Base-by-base conservation (phyloP, 2,888 invertebrate genomes). In the Lymantria monacha region DNA sequence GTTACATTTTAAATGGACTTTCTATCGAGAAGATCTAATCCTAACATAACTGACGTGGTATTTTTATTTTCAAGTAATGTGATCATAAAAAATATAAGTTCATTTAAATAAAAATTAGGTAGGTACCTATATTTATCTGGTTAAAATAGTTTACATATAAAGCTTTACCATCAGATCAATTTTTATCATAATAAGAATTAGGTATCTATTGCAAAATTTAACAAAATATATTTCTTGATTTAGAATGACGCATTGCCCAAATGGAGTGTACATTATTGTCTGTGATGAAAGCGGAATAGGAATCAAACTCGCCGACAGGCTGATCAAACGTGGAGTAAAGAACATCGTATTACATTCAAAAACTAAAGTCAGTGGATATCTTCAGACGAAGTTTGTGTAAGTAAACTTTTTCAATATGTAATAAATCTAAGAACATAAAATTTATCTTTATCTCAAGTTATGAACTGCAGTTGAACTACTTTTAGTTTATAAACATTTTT, bases 251-350 rank as follows among this genome's bases (percentile, higher is more conserved):
- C 81, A 67, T 46, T 66, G 64, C 9, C 46, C 79, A 5, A 66
- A 63, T 0, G 67, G 65, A 2, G 68, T 68, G 0, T 72, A 78
- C 42, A 51, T 83, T 11, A 69, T 83, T 0, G 53, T 80, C 3
- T 72, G 77, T 45, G 79, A 80, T 38, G 63, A 72, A 3, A 68
- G 57, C n/a, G 69, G 57, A 7, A 11, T 78, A 0, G 76, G 76
- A 10, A 59, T 83, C 14, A 79, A 82, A 42, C 46, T 83, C 9
- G 70, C 70, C 7, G 75, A 78, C 14, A 63, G 68, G n/a, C 53
- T 83, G 2, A 66, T 83, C 0, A 71, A 60, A 11, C 62, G 61
- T 37, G 82, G 81, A 9, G 83, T 66, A 0, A 74, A 66, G 31
- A 81, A 76, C 9, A 50, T 83, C 8, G 46, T 79, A 0, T 30